Percentiles rank a stretch among this genome's conserved stretches.
Evolutionary conservation across 2,888 invertebrate species (phyloP).

Genomic region (Sarcophaga carnaria): DNA sequence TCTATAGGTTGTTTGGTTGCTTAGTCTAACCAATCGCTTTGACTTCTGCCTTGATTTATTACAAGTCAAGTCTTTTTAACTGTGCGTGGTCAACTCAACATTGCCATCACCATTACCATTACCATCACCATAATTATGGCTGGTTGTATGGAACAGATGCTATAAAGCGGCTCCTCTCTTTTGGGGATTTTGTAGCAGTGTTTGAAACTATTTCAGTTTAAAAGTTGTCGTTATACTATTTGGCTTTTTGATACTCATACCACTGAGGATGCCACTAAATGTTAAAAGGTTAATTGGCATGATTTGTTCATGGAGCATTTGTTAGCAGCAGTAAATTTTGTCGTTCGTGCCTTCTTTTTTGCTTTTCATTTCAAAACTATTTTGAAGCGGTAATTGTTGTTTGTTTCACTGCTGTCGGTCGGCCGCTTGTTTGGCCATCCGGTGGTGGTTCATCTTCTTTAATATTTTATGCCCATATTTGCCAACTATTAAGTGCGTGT

Average conservation of each 20-base stretch:
- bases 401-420: conserved; percentile 35
- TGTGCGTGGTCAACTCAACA: conserved; percentile 61
- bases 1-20: background rate
- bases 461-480: conserved; percentile 62
- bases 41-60: conserved; percentile 64
- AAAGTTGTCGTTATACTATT: conserved; percentile 47
- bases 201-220: conserved; percentile 59
- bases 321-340: conserved; percentile 36
- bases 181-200: conserved; percentile 19
- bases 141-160: conserved; percentile 30
- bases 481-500: conserved; percentile 67
- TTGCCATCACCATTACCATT: background rate
- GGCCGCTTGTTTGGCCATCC: conserved; percentile 15
- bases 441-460: conserved; percentile 54
- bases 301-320: conserved; percentile 67
- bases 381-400: conserved; percentile 53
- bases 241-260: conserved; percentile 9
- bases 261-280: conserved; percentile 57
- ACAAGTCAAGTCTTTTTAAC: conserved; percentile 37
- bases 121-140: background rate
- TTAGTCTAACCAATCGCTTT: conserved; percentile 46
- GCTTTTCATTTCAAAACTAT: background rate
- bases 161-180: conserved; percentile 19
- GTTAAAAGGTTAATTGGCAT: conserved; percentile 72
- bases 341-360: conserved; percentile 53